These are phyloP conservation scores for Ardeotis arabs DNA, from an alignment of 2,113 vertebrate species.

Conservation along the genomic window DNA sequence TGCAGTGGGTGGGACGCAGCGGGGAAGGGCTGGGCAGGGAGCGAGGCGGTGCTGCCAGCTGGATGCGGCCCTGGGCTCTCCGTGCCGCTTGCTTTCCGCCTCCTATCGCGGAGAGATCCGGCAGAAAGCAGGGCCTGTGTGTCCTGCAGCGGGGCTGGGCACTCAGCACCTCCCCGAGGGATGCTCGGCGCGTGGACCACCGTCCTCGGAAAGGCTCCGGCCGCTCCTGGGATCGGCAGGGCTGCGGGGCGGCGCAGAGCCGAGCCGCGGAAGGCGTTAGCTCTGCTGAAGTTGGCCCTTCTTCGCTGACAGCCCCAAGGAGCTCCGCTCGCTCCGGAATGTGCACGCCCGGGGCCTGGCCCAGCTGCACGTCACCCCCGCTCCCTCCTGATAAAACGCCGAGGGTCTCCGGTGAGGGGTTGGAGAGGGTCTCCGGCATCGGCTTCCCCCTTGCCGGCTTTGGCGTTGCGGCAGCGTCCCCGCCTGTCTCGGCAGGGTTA, in stretches of 20 bases:
- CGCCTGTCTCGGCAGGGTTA: not conserved
- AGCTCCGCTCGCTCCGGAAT: not conserved
- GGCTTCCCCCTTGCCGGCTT: not conserved
- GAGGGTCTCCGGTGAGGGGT: too few species aligned
- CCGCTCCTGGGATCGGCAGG: fast-evolving
- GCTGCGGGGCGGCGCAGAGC: not conserved
- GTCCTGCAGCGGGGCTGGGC: not conserved
- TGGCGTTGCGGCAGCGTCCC: not conserved
- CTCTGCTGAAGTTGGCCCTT: not conserved
- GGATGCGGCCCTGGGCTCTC: not conserved
- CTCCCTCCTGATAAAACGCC: too few species aligned
- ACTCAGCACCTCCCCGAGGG: not conserved
- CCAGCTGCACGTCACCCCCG: fast-evolving
- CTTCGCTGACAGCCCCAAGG: not conserved
- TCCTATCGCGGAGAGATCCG: fast-evolving
- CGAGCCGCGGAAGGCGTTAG: fast-evolving
- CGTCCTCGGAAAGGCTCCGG: not conserved
- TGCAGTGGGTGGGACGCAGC: not conserved
- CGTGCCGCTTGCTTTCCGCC: fast-evolving
- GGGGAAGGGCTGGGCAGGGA: constrained; percentile 2
- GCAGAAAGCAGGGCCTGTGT: not conserved
- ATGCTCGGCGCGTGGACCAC: fast-evolving
- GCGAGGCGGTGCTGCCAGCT: not conserved
- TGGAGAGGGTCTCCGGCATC: too few species aligned
- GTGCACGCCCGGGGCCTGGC: not conserved